Conservation (phyloP, 2,888 invertebrate genomes). For the Himalopsyche anomala region DNA sequence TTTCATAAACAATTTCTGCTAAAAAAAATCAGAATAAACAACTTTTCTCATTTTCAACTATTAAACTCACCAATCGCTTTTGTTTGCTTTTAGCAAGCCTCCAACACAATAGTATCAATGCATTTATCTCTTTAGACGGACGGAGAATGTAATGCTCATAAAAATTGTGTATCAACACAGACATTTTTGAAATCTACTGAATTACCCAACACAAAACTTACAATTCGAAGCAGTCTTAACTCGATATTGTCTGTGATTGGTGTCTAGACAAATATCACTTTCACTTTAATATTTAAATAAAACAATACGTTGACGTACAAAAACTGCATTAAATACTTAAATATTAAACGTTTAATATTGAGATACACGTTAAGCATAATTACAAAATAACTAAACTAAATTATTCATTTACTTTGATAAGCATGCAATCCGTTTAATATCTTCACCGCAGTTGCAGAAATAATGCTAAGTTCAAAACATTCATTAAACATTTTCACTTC, state of each 20-base stretch:
- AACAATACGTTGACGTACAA: too few species aligned
- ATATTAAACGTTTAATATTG: too few species aligned
- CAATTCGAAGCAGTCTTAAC: neutral
- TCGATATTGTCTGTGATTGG: conserved; percentile 17
- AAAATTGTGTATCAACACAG: neutral
- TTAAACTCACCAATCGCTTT: too few species aligned
- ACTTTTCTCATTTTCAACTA: too few species aligned
- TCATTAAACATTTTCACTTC: neutral
- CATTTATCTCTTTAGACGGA: neutral
- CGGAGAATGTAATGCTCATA: neutral
- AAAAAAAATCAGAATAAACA: too few species aligned
- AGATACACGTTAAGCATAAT: too few species aligned
- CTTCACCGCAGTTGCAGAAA: neutral
- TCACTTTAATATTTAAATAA: too few species aligned
- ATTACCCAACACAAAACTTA: neutral
- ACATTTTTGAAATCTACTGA: neutral
- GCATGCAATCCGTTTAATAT: neutral
- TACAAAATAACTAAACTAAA: too few species aligned
- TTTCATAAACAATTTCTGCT: too few species aligned
- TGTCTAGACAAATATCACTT: neutral
- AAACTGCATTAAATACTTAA: too few species aligned
- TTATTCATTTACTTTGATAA: neutral
- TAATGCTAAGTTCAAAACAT: neutral
- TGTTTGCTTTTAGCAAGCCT: too few species aligned
- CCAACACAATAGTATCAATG: too few species aligned